Evolutionary conservation across 1,140 invertebrate species (phyloP).

Genomic region (Cyrtorhinus lividipennis): DNA sequence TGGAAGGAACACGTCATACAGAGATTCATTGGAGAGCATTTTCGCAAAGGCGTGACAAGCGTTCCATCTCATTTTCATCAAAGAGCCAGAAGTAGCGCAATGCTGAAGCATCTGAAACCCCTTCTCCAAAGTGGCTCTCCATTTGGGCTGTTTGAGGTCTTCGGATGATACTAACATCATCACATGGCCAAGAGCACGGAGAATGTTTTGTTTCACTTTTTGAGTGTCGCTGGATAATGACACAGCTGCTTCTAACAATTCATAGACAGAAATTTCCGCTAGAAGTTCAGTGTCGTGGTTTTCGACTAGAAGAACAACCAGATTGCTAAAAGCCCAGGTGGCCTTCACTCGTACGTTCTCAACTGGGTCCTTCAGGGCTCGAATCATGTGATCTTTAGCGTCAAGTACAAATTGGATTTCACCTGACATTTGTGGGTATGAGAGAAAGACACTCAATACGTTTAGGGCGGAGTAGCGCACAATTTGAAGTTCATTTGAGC

Average conservation of each 20-base stretch:
- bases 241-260: constrained; percentile 15
- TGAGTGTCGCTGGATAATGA: constrained; percentile 7
- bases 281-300: constrained; percentile 6
- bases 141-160: constrained; percentile 13
- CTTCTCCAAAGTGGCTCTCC: constrained; percentile 14
- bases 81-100: constrained; percentile 14
- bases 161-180: constrained; percentile 7
- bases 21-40: constrained; percentile 15
- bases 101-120: constrained; percentile 8
- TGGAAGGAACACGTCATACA: background rate
- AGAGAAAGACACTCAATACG: constrained; percentile 16
- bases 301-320: constrained; percentile 7
- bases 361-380: constrained; percentile 3
- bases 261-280: constrained; percentile 3
- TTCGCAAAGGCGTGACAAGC: constrained; percentile 19
- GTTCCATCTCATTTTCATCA: constrained; percentile 22
- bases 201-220: constrained; percentile 19
- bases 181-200: constrained; percentile 16
- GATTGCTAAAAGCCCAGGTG: constrained; percentile 21
- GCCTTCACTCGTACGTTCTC: constrained; percentile 14
- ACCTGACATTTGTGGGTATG: constrained; percentile 15
- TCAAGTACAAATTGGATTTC: constrained; percentile 18
- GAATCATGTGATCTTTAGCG: constrained; percentile 12
- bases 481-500: constrained; percentile 12
- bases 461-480: constrained; percentile 18